phyloP scores from a whole-genome alignment of 2,888 invertebrate genomes.

The Platycheirus rosarum region DNA sequence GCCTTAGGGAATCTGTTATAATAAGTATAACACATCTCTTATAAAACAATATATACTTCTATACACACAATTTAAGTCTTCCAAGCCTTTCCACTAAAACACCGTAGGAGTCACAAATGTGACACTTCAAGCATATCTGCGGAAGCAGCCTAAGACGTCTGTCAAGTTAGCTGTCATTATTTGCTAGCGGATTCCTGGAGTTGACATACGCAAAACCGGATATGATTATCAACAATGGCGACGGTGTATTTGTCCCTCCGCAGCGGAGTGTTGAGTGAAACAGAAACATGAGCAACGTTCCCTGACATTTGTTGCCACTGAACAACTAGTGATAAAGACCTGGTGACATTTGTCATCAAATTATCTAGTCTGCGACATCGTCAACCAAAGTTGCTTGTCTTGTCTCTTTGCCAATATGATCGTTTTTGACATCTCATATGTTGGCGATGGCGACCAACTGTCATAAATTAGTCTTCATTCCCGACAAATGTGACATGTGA shows the following conservation, averaged over 20 bases:
- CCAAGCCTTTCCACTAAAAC: too few species aligned
- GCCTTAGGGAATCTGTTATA: too few species aligned
- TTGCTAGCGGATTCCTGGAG: slow-evolving; percentile 28
- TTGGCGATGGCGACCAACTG: slow-evolving; percentile 40
- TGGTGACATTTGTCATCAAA: slow-evolving; percentile 65
- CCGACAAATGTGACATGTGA: slow-evolving; percentile 55
- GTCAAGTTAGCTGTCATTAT: slow-evolving; percentile 40
- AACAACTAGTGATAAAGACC: slow-evolving; percentile 68
- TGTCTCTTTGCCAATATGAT: slow-evolving; percentile 21
- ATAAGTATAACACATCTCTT: too few species aligned
- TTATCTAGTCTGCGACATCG: slow-evolving; percentile 67
- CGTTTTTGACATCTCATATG: slow-evolving; percentile 63
- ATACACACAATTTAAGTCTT: too few species aligned
- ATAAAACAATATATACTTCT: too few species aligned
- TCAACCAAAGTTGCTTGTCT: slow-evolving; percentile 13
- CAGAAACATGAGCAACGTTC: slow-evolving; percentile 56
- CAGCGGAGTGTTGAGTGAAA: slow-evolving; percentile 28
- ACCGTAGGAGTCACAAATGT: too few species aligned
- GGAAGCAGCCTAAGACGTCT: slow-evolving; percentile 19
- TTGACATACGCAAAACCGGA: slow-evolving; percentile 52
- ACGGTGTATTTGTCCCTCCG: not conserved
- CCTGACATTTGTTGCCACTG: slow-evolving; percentile 63
- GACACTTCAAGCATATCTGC: not conserved
- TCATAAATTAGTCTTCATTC: slow-evolving; percentile 55
- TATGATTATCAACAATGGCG: slow-evolving; percentile 38